phyloP scores from a whole-genome alignment of 2,797 vertebrate species.

The Phoebastria nigripes region DNA sequence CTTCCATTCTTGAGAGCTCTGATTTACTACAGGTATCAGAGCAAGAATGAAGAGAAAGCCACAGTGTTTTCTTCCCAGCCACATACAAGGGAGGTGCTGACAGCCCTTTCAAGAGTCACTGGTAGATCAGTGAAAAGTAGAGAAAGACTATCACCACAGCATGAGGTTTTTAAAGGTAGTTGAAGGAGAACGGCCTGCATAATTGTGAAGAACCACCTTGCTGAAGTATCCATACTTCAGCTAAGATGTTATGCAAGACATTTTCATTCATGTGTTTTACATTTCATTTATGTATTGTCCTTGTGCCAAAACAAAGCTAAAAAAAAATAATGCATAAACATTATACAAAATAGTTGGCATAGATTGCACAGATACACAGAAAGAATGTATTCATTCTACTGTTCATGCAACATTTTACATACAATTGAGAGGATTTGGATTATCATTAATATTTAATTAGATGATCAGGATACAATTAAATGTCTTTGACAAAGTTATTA shows the following conservation, averaged over 20 bases:
- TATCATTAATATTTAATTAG: slow-evolving; percentile 15
- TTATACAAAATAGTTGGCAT: background rate
- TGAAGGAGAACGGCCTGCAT: background rate
- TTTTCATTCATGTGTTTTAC: background rate
- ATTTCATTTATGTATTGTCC: background rate
- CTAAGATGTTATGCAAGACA: background rate
- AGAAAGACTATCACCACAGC: background rate
- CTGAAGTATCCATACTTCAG: background rate
- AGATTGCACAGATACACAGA: background rate
- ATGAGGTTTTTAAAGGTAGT: background rate
- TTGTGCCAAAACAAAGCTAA: background rate
- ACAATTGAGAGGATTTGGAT: background rate
- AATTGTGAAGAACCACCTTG: background rate
- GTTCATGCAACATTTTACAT: background rate
- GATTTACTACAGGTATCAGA: background rate
- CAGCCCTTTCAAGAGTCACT: background rate
- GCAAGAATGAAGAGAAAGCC: background rate
- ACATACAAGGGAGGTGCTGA: background rate
- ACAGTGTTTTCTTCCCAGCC: background rate
- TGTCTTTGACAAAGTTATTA: slow-evolving; percentile 13
- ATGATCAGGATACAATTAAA: background rate
- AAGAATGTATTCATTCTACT: background rate
- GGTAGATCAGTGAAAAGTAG: background rate
- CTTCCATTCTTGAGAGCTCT: background rate
- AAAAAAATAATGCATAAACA: background rate